These are phyloP conservation scores for Cacoxenus indagator DNA, from an alignment of 2,888 invertebrate species.

Conservation along the genomic window DNA sequence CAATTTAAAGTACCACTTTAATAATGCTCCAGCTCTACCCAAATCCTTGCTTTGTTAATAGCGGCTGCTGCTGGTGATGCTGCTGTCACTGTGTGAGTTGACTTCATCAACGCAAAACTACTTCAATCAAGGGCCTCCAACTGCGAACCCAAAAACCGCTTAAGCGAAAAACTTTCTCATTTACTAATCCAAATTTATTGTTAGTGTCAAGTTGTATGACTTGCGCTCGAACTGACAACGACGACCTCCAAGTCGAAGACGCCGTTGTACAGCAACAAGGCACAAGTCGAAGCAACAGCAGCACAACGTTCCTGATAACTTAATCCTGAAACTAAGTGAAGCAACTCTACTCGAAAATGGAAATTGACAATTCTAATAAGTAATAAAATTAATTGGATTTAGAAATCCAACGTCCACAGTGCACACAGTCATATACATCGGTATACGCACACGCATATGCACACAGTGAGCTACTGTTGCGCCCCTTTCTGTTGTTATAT, in stretches of 20 bases:
- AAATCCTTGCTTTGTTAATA: background rate
- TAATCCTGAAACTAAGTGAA: slow-evolving; percentile 27
- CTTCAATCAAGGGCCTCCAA: too few species aligned
- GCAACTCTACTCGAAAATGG: slow-evolving; percentile 25
- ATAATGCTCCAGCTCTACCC: background rate
- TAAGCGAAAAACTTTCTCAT: slow-evolving; percentile 14
- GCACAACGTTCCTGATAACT: slow-evolving; percentile 17
- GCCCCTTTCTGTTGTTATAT: background rate
- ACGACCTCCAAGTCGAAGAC: background rate
- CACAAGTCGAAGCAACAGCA: background rate
- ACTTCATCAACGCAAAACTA: slow-evolving; percentile 4
- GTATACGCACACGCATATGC: background rate
- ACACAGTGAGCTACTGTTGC: background rate
- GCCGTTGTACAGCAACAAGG: background rate
- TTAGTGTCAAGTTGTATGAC: slow-evolving; percentile 23
- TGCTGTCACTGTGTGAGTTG: background rate
- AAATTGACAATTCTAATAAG: slow-evolving; percentile 36
- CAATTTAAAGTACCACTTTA: background rate
- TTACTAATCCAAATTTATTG: slow-evolving; percentile 26
- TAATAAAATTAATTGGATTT: slow-evolving; percentile 48
- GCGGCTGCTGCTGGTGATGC: slow-evolving; percentile 29
- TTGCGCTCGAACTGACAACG: slow-evolving; percentile 17
- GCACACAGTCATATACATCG: too few species aligned
- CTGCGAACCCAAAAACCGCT: too few species aligned
- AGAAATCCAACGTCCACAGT: slow-evolving; percentile 22